phyloP scores from a whole-genome alignment of 2,888 invertebrate species.

The Erynnis tages region DNA sequence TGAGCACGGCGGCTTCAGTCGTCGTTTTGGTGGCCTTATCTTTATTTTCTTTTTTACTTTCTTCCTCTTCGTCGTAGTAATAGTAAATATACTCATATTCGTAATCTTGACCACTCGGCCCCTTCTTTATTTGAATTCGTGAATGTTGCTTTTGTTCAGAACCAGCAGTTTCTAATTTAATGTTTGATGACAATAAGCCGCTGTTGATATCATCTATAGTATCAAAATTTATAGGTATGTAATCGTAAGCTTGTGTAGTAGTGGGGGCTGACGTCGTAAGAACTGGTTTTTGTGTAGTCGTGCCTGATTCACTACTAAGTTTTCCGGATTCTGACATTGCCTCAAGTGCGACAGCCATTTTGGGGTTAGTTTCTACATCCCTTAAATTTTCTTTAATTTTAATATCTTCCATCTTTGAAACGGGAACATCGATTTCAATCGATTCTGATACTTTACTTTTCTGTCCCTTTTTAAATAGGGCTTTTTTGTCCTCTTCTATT shows the following conservation, averaged over 20 bases:
- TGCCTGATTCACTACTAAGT: constrained; percentile 57
- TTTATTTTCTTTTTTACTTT: constrained; percentile 63
- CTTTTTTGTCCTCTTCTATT: constrained; percentile 74
- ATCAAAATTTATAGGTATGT: constrained; percentile 74
- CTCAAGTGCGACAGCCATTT: constrained; percentile 68
- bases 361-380: constrained; percentile 67
- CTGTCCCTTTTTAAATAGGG: constrained; percentile 56
- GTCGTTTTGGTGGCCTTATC: constrained; percentile 43
- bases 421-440: constrained; percentile 72
- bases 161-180: constrained; percentile 83
- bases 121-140: constrained; percentile 91
- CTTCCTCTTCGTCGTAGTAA: constrained; percentile 92
- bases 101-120: constrained; percentile 94
- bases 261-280: constrained; percentile 76
- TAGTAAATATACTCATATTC: constrained; percentile 96
- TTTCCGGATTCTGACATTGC: constrained; percentile 76
- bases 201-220: constrained; percentile 75
- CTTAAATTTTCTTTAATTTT: constrained; percentile 77
- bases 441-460: constrained; percentile 65
- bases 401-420: constrained; percentile 73
- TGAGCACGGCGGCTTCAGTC: constrained; percentile 58
- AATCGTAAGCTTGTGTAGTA: constrained; percentile 62
- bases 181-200: constrained; percentile 71
- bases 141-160: constrained; percentile 87
- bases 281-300: constrained; percentile 80